Base-by-base conservation (phyloP, 2,888 invertebrate species). In the Lacanobia wlatinum region DNA sequence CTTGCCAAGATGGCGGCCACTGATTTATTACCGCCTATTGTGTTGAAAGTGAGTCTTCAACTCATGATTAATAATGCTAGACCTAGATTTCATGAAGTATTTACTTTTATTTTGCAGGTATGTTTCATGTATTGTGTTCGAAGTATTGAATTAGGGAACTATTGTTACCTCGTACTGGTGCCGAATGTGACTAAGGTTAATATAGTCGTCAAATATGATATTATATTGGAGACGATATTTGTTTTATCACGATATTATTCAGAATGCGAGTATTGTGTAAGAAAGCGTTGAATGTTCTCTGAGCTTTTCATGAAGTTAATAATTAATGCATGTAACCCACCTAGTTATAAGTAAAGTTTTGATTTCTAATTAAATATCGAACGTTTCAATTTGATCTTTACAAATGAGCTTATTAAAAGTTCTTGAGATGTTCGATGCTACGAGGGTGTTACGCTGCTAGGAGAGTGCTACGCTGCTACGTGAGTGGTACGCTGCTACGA, bases 21-120 rank as follows among this genome's bases (percentile, higher is more conserved):
- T 78, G 78, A 84, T 84, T 82, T 76, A 78, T 82, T 74, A 76
- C 71, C 9, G 66, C 59, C 75, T 68, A 76, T 82, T 76, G 80
- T 82, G 66, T 61, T 73, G 64, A 70, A 63, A 76, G 63, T 48
- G 59, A 58, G 66, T 67, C 68, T 61, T 72, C 61, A 53, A 72
- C 52, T 28, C 55, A 61, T 72, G 73, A 78, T 68, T 72, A 62
- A 68, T 72, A 60, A 66, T 58, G 40, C 6, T 7, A 55, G 52
- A 60, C 52, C 52, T 67, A 70, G 65, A 52, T 66, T 70, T 63
- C 46, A 64, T 38, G 23, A n/a, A 28, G 28, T 66, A 58, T 66
- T 38, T 65, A 61, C 48, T 55, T 48, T 61, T 67, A 46, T 60
- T 60, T 40, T 34, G 9, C 48, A 46, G 56, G 46, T 56, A 28